These are phyloP conservation scores for Callimorpha dominula DNA, from an alignment of 2,888 invertebrate genomes.

Conservation along the genomic window DNA sequence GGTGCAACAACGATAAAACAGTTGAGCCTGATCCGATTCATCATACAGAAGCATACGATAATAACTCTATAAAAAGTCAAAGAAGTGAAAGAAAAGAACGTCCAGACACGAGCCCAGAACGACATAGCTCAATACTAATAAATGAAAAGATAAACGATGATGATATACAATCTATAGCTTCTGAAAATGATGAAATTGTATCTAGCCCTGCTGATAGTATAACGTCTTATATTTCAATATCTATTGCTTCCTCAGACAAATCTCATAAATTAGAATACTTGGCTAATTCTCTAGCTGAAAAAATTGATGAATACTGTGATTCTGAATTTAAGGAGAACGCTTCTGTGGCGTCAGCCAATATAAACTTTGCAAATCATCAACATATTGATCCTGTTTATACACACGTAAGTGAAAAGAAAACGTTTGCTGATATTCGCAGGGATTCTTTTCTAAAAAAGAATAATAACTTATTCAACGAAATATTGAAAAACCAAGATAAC, in stretches of 20 bases:
- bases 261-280: conserved; percentile 83
- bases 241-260: conserved; percentile 83
- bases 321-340: conserved; percentile 77
- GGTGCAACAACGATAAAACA: conserved; percentile 72
- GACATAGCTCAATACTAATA: conserved; percentile 33
- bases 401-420: conserved; percentile 83
- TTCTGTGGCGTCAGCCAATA: conserved; percentile 65
- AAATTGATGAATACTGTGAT: conserved; percentile 85
- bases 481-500: conserved; percentile 68
- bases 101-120: conserved; percentile 23
- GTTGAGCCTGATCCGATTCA: conserved; percentile 53
- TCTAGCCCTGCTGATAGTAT: conserved; percentile 83
- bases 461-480: conserved; percentile 71
- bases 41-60: conserved; percentile 63
- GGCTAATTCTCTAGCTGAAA: conserved; percentile 83
- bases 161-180: conserved; percentile 74
- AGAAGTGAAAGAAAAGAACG: conserved; percentile 54
- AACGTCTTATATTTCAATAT: conserved; percentile 84
- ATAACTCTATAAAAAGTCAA: conserved; percentile 67
- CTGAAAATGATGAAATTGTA: conserved; percentile 82
- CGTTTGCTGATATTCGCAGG: conserved; percentile 83
- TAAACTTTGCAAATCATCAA: conserved; percentile 64
- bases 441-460: conserved; percentile 75
- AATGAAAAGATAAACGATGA: conserved; percentile 58
- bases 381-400: conserved; percentile 79